Base-by-base conservation (phyloP, 2,797 vertebrate genomes). In the Xenopus petersii region DNA sequence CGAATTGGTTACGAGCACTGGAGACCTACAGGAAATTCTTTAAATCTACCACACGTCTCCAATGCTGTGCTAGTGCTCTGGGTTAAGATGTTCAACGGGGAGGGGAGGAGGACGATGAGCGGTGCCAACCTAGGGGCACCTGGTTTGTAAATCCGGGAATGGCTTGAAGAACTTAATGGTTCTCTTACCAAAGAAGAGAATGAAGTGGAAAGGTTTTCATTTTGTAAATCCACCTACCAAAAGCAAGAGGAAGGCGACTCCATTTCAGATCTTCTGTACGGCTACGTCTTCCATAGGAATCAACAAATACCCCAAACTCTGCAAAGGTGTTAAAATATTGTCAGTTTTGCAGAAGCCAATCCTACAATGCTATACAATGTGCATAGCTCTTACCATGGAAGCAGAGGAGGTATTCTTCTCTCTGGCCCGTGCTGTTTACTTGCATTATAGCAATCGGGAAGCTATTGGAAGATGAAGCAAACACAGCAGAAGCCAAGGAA, bases 271-370 rank as follows among this genome's bases (percentile, higher is more conserved):
- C 97, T 0, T 99, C 97, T 2, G 87, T 97, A 85, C 97, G 92
- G 83, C 94, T 98, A 75, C 97, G 92, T 82, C 97, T 94, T 71
- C 97, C 97, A 0, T 98, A 99, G 10, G 96, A 92, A 68, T 99
- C 97, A 87, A 99, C 97, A 82, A 99, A 98, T 80, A 98, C 95
- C 36, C 96, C 97, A 81, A 99, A 98, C 86, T 99, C 97, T 99
- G 89, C 33, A 81, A 79, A 30, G 5, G 36, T 42, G 80, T 60
- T 11, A 56, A 26, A 60, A 13, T 9, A 56, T 56, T 7, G 7
- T 8, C 49, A 56, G 54, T 1, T 42, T 16, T 60, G 33, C 47
- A 24, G 10, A 1, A 55, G 7, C 55, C 6, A 69, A 17, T 59
- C n/a, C 47, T 5, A 49, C 10, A 42, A 15, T n/a, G n/a, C 21